Evolutionary conservation across 2,888 invertebrate species (phyloP).

Genomic region (Sylvicola cinctus): DNA sequence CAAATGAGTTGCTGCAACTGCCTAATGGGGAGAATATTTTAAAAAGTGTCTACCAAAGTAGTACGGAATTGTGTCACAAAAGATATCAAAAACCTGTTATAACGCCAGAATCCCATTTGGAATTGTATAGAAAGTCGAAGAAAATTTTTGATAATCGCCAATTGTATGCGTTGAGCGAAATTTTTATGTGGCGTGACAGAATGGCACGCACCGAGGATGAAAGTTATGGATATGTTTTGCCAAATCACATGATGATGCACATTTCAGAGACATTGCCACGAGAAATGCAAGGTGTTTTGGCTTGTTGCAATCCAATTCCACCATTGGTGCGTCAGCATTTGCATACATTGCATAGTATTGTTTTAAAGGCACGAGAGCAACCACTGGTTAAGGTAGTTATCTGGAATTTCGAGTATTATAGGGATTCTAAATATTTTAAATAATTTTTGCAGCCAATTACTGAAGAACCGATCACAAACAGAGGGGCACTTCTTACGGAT

Average conservation of each 20-base stretch:
- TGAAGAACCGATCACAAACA: slow-evolving; percentile 21
- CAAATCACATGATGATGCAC: slow-evolving; percentile 87
- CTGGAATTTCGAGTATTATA: slow-evolving; percentile 1
- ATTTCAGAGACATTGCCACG: slow-evolving; percentile 73
- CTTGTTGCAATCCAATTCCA: slow-evolving; percentile 86
- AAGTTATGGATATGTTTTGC: slow-evolving; percentile 76
- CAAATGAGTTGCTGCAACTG: slow-evolving; percentile 44
- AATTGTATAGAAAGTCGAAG: slow-evolving; percentile 56
- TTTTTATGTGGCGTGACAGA: slow-evolving; percentile 77
- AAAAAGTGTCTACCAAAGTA: slow-evolving; percentile 46
- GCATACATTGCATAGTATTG: slow-evolving; percentile 38
- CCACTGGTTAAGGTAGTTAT: slow-evolving; percentile 34
- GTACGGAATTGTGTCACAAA: slow-evolving; percentile 52
- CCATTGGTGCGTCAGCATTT: slow-evolving; percentile 37
- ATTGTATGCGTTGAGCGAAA: slow-evolving; percentile 53
- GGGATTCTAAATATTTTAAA: background rate
- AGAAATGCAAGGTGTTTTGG: slow-evolving; percentile 80
- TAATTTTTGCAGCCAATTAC: slow-evolving; percentile 22
- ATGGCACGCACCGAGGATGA: slow-evolving; percentile 78
- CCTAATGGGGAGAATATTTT: slow-evolving; percentile 46
- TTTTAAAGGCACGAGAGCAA: slow-evolving; percentile 47
- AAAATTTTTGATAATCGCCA: slow-evolving; percentile 71
- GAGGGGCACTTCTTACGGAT: slow-evolving; percentile 7
- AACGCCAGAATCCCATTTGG: slow-evolving; percentile 45
- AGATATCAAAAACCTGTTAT: slow-evolving; percentile 60